A percentile compares a stretch with the other conserved stretches of the same genome.
These are phyloP conservation scores for Drosophila grimshawi DNA, from an alignment of 1,140 invertebrate genomes.

Conservation along the genomic window DNA sequence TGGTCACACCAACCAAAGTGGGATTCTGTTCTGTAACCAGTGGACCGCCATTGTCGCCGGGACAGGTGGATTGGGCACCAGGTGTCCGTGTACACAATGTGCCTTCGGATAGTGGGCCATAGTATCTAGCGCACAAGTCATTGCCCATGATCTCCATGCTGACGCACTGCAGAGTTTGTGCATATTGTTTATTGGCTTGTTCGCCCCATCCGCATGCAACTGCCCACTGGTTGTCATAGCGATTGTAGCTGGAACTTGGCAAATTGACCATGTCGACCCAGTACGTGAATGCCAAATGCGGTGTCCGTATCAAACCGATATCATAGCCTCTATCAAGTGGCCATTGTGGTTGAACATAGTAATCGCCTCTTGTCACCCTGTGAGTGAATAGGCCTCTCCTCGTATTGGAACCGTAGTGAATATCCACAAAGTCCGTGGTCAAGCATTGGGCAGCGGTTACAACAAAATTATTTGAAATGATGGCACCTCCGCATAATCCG, in stretches of 20 bases:
- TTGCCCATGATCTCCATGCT: constrained; percentile 57
- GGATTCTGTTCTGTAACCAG: constrained; percentile 80
- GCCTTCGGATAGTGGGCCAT: constrained; percentile 22
- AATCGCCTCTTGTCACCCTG: constrained; percentile 48
- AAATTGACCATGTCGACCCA: constrained; percentile 48
- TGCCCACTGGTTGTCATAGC: constrained; percentile 47
- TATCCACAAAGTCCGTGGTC: constrained; percentile 43
- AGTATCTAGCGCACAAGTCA: constrained; percentile 35
- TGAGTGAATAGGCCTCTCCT: constrained; percentile 39
- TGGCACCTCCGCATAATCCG: constrained; percentile 86
- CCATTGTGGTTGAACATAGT: constrained; percentile 46
- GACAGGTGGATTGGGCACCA: constrained; percentile 54
- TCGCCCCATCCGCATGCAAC: constrained; percentile 65
- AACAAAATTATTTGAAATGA: constrained; percentile 86
- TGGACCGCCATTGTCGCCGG: constrained; percentile 86
- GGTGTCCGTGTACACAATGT: constrained; percentile 53
- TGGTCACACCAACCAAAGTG: constrained; percentile 84
- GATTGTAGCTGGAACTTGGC: constrained; percentile 34
- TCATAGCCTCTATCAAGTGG: constrained; percentile 48
- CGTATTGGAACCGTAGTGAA: constrained; percentile 68
- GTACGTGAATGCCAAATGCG: constrained; percentile 34
- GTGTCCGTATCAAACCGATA: constrained; percentile 60
- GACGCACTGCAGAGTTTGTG: constrained; percentile 50
- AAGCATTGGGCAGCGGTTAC: constrained; percentile 87
- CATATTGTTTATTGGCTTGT: constrained; percentile 43